These are phyloP conservation scores for Gastrophysa polygoni DNA, from an alignment of 2,888 invertebrate genomes.

Conservation along the genomic window DNA sequence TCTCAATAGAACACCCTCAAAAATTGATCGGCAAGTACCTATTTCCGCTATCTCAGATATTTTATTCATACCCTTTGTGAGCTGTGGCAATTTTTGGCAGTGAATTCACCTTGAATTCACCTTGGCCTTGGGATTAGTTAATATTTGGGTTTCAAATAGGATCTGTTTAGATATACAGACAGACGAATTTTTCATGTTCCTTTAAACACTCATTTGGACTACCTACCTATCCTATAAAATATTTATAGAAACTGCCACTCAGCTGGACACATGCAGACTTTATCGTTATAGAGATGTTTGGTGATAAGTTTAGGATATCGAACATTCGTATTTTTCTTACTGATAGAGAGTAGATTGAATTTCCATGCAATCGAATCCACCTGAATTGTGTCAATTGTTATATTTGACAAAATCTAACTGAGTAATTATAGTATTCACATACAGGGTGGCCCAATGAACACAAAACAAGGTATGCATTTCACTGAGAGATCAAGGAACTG, in stretches of 20 bases:
- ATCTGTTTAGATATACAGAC: slow-evolving; percentile 30
- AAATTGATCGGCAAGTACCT: too few species aligned
- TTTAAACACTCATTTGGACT: slow-evolving; percentile 10
- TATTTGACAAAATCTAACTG: too few species aligned
- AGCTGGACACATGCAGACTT: background rate
- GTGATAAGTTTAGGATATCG: too few species aligned
- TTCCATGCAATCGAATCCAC: too few species aligned
- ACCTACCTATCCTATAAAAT: background rate
- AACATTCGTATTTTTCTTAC: too few species aligned
- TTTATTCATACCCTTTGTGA: background rate
- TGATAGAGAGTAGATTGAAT: too few species aligned
- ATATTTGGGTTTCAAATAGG: slow-evolving; percentile 39
- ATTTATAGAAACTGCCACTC: background rate
- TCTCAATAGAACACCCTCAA: too few species aligned
- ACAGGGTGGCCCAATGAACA: too few species aligned
- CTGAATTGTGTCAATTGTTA: too few species aligned
- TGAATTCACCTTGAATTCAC: slow-evolving; percentile 38
- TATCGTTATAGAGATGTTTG: background rate
- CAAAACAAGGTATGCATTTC: too few species aligned
- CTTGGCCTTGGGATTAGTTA: slow-evolving; percentile 37
- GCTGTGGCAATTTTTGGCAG: background rate
- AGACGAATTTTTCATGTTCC: slow-evolving; percentile 39
- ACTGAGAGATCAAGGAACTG: too few species aligned
- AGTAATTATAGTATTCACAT: too few species aligned
- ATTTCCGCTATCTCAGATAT: background rate